These are phyloP conservation scores for Erpornis zantholeuca DNA, from an alignment of 2,113 vertebrate genomes.

Conservation along the genomic window DNA sequence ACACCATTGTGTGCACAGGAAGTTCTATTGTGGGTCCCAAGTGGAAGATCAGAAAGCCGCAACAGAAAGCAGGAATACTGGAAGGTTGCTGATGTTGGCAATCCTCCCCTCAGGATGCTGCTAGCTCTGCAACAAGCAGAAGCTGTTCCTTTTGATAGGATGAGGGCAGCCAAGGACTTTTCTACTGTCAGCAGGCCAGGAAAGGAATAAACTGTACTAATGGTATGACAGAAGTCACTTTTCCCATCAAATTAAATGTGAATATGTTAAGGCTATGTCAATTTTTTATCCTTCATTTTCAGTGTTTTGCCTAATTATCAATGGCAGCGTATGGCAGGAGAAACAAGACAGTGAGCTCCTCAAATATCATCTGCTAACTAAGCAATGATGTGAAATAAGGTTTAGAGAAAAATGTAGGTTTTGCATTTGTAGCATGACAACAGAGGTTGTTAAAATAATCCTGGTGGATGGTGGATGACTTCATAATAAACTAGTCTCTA, in stretches of 20 bases:
- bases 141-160: background rate
- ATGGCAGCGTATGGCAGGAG: background rate
- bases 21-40: background rate
- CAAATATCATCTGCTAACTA: background rate
- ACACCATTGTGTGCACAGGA: too few relatives aligned
- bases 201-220: background rate
- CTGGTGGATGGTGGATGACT: background rate
- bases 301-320: background rate
- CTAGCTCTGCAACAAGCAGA: background rate
- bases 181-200: background rate
- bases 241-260: background rate
- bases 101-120: background rate
- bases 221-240: background rate
- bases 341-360: background rate
- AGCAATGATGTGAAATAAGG: background rate
- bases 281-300: background rate
- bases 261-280: background rate
- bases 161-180: background rate
- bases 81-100: background rate
- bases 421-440: background rate
- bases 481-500: background rate
- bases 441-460: background rate
- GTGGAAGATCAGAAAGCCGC: background rate
- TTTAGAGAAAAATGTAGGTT: background rate
- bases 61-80: background rate